Evolutionary conservation across 2,888 invertebrate genomes (phyloP), one percentile per base, ranked within the genome.

Genomic region (Sepiola atlantica): DNA sequence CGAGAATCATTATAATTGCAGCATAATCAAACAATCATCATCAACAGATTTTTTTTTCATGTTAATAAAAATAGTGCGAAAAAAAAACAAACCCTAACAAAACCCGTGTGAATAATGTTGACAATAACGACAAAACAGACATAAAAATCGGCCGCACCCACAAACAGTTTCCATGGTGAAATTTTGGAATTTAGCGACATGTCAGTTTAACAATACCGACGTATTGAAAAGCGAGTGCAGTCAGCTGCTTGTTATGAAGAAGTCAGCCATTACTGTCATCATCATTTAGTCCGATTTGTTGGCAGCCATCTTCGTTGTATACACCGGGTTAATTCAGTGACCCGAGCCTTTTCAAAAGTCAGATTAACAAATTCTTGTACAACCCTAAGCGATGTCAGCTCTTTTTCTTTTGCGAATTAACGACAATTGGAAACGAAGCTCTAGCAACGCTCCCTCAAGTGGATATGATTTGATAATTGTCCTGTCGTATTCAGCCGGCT

Each of bases 241-340:
- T 77, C 77, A 77, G 77, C n/a, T 77, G 77, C 77, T 77, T n/a
- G n/a, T 77, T 77, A 77, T 77, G n/a, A 77, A 77, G 77, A n/a
- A 77, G 77, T 16, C n/a, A 77, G n/a, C 77, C 77, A 77, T 77
- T 77, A 77, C 77, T 77, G 77, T 77, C 77, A 77, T 77, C 77
- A 77, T 77, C 77, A 77, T 16, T 77, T 77, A 77, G 77, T 77
- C 16, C n/a, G 18, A 77, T 77, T 77, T 77, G 77, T 77, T 77
- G 77, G 77, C 77, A 16, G 77, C 77, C 77, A 77, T 77, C 77
- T n/a, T 77, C 16, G n/a, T 77, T 77, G 77, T 77, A 77, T 77
- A 77, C 77, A 77, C 18, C 77, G 32, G 77, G 77, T 77, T 77
- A 77, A 77, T 77, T 77, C 32, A 77, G 77, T 77, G 77, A 77